A percentile compares a stretch with the other conserved stretches of the same genome.
Conservation (phyloP, 1,140 invertebrate genomes). For the Aphelinus atriplicis region DNA sequence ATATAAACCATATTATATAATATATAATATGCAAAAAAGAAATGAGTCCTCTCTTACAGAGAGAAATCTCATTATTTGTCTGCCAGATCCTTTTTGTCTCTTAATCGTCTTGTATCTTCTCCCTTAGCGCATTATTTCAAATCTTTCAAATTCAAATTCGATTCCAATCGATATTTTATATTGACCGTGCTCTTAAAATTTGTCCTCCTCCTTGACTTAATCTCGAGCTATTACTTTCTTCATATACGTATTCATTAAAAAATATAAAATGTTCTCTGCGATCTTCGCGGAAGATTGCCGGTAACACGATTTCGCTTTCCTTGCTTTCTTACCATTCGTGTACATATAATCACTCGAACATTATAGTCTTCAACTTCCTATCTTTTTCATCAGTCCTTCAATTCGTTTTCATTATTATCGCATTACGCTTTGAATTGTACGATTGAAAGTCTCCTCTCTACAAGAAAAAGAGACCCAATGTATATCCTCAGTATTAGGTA, state of each 20-base stretch:
- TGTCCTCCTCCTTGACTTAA: neutral
- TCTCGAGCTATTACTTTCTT: neutral
- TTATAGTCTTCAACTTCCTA: constrained; percentile 6
- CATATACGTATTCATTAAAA: constrained; percentile 21
- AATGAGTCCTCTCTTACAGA: constrained; percentile 18
- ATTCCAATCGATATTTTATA: constrained; percentile 27
- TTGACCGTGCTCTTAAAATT: neutral
- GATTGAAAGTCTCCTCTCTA: neutral
- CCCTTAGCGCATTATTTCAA: neutral
- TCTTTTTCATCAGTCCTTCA: neutral
- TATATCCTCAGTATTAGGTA: neutral
- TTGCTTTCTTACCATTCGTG: neutral
- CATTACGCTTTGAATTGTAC: neutral
- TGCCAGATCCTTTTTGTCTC: constrained; percentile 8
- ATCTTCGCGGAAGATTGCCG: constrained; percentile 36
- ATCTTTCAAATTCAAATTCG: constrained; percentile 18
- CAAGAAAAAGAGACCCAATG: constrained; percentile 2
- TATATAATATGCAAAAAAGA: constrained; percentile 15
- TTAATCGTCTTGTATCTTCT: constrained; percentile 8
- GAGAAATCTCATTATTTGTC: neutral
- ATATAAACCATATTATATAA: neutral
- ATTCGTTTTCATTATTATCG: constrained; percentile 7
- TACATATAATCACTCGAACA: constrained; percentile 16
- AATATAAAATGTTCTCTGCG: constrained; percentile 33
- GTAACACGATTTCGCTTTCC: constrained; percentile 28